Base-by-base conservation (phyloP, 1,140 invertebrate genomes). In the Euschistus heros region DNA sequence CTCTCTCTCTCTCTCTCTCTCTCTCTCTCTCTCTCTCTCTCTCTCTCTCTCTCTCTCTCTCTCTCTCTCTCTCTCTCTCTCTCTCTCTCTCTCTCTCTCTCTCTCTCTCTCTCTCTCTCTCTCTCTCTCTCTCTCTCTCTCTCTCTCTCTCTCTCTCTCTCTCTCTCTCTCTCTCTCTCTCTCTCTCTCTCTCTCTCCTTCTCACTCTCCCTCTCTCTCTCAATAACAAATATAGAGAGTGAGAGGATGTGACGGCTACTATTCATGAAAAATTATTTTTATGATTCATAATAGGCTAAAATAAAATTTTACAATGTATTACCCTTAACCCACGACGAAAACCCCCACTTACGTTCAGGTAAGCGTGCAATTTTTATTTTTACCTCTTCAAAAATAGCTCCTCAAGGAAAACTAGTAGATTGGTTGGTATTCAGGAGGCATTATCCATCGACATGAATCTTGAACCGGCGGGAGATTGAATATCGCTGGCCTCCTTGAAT, bases 81-180 rank as follows among this genome's bases (percentile, higher is more conserved):
- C 61, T 62, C 61, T 62, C 61, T 62, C 61, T 62, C 61, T 62
- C 61, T 62, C 61, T 62, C 61, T 42, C 61, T 62, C 61, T 62
- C 61, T 62, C 61, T 62, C 61, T 62, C 61, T 62, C 61, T 62
- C 61, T 62, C 27, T 42, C 27, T 62, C 61, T 62, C 61, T 62
- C 61, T 62, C 61, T 62, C 61, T 42, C 61, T 62, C 27, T 42
- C 61, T 62, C 61, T 62, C 61, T 62, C 61, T 62, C 37, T 42
- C 61, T 42, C 27, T 42, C 27, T 62, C 37, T 37, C 61, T 62
- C 61, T 37, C 61, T 62, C 61, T 62, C 30, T 62, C 61, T 62
- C 61, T 62, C 61, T 62, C 61, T 62, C 61, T 62, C 37, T 42
- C 61, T 62, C 61, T 37, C 37, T 42, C 37, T 62, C 30, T 62